Evolutionary conservation across 2,113 vertebrate species (phyloP).

Genomic region (Peromyscus polionotus): DNA sequence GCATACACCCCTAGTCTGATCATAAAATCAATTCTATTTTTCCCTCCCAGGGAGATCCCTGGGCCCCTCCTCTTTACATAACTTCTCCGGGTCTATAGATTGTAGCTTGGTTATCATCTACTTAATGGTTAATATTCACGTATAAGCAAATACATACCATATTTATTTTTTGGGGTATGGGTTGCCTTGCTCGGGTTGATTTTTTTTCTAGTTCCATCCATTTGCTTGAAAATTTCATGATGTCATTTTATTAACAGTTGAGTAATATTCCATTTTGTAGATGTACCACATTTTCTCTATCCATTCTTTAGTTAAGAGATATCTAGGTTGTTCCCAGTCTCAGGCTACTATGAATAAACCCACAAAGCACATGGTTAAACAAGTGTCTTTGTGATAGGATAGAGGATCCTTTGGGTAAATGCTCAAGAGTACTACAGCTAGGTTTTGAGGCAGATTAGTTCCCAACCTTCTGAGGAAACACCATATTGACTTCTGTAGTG

Average conservation of each 20-base stretch:
- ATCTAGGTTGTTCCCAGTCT: background rate
- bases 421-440: background rate
- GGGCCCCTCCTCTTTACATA: background rate
- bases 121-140: background rate
- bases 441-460: background rate
- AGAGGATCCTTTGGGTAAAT: background rate
- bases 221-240: background rate
- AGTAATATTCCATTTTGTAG: background rate
- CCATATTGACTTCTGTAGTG: background rate
- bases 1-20: background rate
- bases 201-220: background rate
- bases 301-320: background rate
- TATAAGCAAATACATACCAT: background rate
- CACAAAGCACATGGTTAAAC: background rate
- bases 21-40: background rate
- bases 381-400: background rate
- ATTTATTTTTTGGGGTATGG: background rate
- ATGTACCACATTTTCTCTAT: background rate
- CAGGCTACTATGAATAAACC: background rate
- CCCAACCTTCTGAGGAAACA: background rate
- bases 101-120: background rate
- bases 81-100: background rate
- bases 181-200: background rate
- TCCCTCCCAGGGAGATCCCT: background rate
- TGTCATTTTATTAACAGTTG: background rate